A percentile compares a stretch with the other conserved stretches of the same genome.
phyloP scores from a whole-genome alignment of 2,113 vertebrate species.

The Sardina pilchardus region DNA sequence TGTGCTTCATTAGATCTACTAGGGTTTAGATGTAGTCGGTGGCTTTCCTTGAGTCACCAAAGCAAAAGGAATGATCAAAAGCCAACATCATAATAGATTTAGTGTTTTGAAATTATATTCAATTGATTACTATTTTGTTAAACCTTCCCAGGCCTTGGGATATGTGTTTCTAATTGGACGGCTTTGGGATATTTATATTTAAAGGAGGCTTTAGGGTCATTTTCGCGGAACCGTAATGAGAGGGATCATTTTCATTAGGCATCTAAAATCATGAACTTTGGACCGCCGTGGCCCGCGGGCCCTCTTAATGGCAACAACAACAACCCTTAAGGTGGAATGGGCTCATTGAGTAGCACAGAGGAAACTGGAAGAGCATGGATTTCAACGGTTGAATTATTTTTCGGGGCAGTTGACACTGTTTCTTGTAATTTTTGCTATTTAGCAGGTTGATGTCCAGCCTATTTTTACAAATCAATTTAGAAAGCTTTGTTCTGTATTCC shows the following conservation, averaged over 20 bases:
- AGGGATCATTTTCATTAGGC: slow-evolving; percentile 67
- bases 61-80: neutral
- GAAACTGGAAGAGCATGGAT: neutral
- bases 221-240: slow-evolving; percentile 52
- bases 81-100: neutral
- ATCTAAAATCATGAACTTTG: slow-evolving; percentile 66
- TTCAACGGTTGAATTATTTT: neutral
- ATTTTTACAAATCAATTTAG: neutral
- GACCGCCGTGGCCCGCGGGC: slow-evolving; percentile 44
- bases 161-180: slow-evolving; percentile 41
- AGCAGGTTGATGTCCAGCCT: neutral
- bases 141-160: slow-evolving; percentile 58
- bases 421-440: neutral
- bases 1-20: neutral
- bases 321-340: neutral
- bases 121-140: slow-evolving; percentile 32
- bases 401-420: neutral
- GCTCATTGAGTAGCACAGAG: neutral
- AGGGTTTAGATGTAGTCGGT: neutral
- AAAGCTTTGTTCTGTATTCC: neutral
- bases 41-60: neutral
- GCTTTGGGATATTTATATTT: slow-evolving; percentile 67
- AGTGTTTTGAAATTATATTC: neutral
- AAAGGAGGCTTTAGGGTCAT: slow-evolving; percentile 54
- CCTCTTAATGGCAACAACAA: neutral